Percentiles rank a stretch among this genome's conserved stretches.
phyloP scores from a whole-genome alignment of 2,888 invertebrate species.

The Dryocosmus kuriphilus region DNA sequence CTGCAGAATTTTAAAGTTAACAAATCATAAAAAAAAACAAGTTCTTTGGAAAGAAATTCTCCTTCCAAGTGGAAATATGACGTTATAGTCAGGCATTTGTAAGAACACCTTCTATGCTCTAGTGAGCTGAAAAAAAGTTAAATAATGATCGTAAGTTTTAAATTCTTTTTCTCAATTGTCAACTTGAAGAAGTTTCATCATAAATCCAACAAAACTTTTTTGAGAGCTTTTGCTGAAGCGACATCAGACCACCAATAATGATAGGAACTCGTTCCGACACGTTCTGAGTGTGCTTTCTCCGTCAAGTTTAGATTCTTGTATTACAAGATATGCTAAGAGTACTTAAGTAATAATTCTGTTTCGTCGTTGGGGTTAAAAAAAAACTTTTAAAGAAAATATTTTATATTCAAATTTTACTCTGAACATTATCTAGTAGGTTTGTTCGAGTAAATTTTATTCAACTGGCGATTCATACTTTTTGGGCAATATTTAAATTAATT shows the following conservation, averaged over 20 bases:
- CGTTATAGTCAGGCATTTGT: conserved; percentile 19
- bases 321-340: conserved; percentile 11
- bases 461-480: no score
- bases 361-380: no score
- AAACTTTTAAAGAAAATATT: no score
- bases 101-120: not conserved
- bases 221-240: not conserved
- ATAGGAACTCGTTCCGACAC: not conserved
- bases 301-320: not conserved
- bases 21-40: not conserved
- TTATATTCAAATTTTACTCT: no score
- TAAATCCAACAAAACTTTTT: conserved; percentile 33
- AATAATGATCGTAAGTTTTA: conserved; percentile 10
- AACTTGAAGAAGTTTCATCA: conserved; percentile 12
- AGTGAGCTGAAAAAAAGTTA: not conserved
- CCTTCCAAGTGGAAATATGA: conserved; percentile 6
- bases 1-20: not conserved
- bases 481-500: no score
- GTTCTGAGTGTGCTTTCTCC: not conserved
- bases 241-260: conserved; percentile 19
- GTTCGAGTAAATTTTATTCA: no score
- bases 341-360: no score
- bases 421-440: no score
- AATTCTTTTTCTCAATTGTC: conserved; percentile 29
- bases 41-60: not conserved